phyloP scores from a whole-genome alignment of 2,113 vertebrate genomes.

The Machaerirhynchus nigripectus region DNA sequence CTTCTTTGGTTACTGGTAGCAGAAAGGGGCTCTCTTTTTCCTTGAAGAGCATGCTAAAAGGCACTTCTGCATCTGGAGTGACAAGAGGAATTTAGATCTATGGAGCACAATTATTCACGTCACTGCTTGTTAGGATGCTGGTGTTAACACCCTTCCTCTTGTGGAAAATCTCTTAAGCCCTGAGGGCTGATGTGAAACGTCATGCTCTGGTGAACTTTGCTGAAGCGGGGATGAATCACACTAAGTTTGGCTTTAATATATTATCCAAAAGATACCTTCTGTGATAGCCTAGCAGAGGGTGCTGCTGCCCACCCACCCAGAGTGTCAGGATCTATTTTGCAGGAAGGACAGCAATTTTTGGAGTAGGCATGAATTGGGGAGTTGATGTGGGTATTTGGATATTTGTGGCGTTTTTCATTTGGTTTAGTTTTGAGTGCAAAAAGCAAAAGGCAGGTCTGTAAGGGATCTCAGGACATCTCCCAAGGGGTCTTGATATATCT shows the following conservation, averaged over 20 bases:
- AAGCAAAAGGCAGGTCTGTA: background rate
- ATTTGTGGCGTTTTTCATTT: background rate
- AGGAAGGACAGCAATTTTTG: background rate
- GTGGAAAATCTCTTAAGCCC: constrained; percentile 54
- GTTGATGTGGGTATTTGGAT: background rate
- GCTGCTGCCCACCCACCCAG: background rate
- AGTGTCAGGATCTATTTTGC: rapidly evolving
- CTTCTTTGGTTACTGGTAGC: background rate
- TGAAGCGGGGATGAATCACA: background rate
- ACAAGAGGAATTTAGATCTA: constrained; percentile 20
- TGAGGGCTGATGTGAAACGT: background rate
- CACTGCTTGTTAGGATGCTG: constrained; percentile 22
- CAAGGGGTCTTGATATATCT: background rate
- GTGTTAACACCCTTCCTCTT: constrained; percentile 60
- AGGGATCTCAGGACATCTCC: background rate
- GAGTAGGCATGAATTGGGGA: background rate
- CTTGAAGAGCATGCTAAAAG: background rate
- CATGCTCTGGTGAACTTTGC: background rate
- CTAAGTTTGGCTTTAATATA: background rate
- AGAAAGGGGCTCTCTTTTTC: background rate
- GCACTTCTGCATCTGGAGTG: background rate
- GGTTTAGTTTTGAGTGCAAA: background rate
- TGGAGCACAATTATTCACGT: constrained; percentile 6
- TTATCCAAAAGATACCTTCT: background rate
- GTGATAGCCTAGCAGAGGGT: background rate